phyloP scores from a whole-genome alignment of 2,888 invertebrate species.

The Amphipyra tragopoginis region DNA sequence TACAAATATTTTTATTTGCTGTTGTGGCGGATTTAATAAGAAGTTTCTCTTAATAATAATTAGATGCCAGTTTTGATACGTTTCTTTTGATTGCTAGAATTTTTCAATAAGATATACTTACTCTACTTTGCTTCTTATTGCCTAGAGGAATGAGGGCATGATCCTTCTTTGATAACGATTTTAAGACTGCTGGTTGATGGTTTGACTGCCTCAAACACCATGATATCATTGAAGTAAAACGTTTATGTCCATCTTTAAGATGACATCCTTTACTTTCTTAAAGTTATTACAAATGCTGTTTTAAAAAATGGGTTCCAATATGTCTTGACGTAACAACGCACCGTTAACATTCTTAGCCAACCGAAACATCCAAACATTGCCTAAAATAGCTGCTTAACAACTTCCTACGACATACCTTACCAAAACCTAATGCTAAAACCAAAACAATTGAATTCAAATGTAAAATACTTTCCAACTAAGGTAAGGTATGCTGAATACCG shows the following conservation, averaged over 20 bases:
- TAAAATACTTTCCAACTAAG: conserved; percentile 47
- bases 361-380: conserved; percentile 21
- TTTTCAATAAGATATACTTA: too few species aligned
- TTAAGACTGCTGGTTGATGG: too few species aligned
- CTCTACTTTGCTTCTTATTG: too few species aligned
- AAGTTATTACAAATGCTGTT: too few species aligned
- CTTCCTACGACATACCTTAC: conserved; percentile 17
- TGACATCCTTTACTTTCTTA: too few species aligned
- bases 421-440: conserved; percentile 27
- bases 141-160: too few species aligned
- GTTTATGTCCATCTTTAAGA: too few species aligned
- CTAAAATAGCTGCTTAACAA: conserved; percentile 11
- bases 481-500: conserved; percentile 15
- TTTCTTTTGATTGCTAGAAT: too few species aligned
- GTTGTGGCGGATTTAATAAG: neutral
- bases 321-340: neutral
- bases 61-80: neutral
- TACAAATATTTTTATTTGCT: conserved; percentile 60
- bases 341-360: conserved; percentile 11
- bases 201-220: too few species aligned
- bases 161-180: too few species aligned
- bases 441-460: conserved; percentile 33
- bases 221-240: too few species aligned
- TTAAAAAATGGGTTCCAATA: too few species aligned
- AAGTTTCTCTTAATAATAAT: conserved; percentile 1